These are phyloP conservation scores for Tenthredo livida DNA, from an alignment of 2,888 invertebrate genomes.

Conservation along the genomic window DNA sequence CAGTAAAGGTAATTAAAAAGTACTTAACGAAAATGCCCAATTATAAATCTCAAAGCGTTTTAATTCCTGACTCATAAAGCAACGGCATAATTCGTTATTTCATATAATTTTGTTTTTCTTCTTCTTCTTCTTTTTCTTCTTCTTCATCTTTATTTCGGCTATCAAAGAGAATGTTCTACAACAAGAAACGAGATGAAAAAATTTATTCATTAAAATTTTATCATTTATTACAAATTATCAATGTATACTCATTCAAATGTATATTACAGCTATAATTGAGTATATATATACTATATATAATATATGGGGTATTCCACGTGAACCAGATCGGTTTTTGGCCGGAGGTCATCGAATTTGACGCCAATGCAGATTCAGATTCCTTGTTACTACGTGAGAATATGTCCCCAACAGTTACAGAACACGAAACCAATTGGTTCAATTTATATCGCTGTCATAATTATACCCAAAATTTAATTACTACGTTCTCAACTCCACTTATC, in stretches of 20 bases:
- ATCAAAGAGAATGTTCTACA: background rate
- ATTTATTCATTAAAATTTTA: background rate
- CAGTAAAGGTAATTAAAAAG: slow-evolving; percentile 33
- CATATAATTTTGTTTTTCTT: background rate
- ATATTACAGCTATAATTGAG: background rate
- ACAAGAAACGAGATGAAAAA: background rate
- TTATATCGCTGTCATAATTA: too few relatives aligned
- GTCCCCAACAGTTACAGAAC: too few relatives aligned
- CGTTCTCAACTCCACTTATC: too few relatives aligned
- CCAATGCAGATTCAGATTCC: too few relatives aligned
- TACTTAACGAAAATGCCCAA: slow-evolving; percentile 11
- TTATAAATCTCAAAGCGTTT: slow-evolving; percentile 33
- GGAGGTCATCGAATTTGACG: too few relatives aligned
- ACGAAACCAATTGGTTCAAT: too few relatives aligned
- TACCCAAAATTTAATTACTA: too few relatives aligned
- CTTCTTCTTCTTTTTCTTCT: background rate
- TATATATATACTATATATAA: too few relatives aligned
- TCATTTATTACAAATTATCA: background rate
- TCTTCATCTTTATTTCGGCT: background rate
- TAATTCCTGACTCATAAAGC: background rate
- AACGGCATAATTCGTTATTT: background rate
- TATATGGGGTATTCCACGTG: too few relatives aligned
- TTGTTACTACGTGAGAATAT: too few relatives aligned
- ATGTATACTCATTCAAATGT: background rate
- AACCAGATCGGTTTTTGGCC: too few relatives aligned